Base-by-base conservation (phyloP, 1,140 invertebrate genomes). In the Scaptomyza montana region DNA sequence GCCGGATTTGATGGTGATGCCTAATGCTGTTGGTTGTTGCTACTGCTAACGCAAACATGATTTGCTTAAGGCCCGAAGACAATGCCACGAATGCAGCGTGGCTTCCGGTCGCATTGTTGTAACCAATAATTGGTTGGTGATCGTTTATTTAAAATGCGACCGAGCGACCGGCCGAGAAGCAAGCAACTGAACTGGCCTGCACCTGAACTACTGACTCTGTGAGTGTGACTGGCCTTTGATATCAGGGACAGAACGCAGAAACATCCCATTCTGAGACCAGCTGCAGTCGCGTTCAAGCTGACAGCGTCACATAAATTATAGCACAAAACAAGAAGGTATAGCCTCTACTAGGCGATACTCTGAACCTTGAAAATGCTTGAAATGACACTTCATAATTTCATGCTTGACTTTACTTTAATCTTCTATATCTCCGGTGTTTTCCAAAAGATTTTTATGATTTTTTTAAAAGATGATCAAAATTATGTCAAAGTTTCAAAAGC, bases 241-340 rank as follows among this genome's bases (percentile, higher is more conserved):
- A 61, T 49, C 71, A 46, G 25, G 28, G 12, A 6, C 13, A 60
- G 33, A 47, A 28, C 60, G 19, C 39, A 30, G 10, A 2, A 50
- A 2, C 12, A 16, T 10, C 60, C 60, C 80, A 72, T 81, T 72
- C 71, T 74, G 86, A 85, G 82, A 85, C 81, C 81, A 85, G 81
- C 87, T 85, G 81, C 81, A 85, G 81, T 74, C 78, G 74, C 78
- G 81, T 85, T 78, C 46, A 54, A 72, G 51, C 55, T 81, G 81
- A 87, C 81, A 85, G 82, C 60, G 49, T 51, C 70, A 45, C 82
- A 85, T 87, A 85, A 85, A 85, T 85, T 78, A 86, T 77, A 5
- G 1, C 39, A 9, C 13, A 43, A 70, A 77, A 81, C 33, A 36
- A 36, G 33, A 9, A 8, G 33, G 30, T 6, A 36, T 0, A 36